Evolutionary conservation across 2,113 vertebrate species (phyloP), one percentile per base, ranked within the genome.

Genomic region (Agelaius phoeniceus): DNA sequence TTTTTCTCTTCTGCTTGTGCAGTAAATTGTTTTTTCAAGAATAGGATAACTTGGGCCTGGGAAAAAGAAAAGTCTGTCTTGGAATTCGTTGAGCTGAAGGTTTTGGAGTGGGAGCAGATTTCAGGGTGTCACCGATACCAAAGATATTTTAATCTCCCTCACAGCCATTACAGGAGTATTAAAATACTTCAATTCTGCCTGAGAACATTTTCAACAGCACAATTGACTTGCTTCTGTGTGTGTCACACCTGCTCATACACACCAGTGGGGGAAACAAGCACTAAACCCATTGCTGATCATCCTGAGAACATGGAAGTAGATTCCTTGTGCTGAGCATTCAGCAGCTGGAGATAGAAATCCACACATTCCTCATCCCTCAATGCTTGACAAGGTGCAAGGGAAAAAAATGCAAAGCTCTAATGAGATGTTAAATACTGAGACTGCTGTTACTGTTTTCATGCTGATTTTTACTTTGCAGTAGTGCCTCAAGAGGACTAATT

Each of bases 311-410:
- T 83, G 81, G 12, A 35, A 91, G 55, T 37, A 91, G 71, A 22
- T 91, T 85, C 65, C 78, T 74, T 87, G 82, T 65, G 78, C 73
- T 95, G 95, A 95, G 44, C 12, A 3, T 75, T 90, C 68, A n/a
- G 54, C 91, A 73, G 71, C 67, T 85, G 84, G 77, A 74, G 87
- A 51, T 5, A 91, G 89, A 7, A 58, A 69, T 94, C 71, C 95
- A 91, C 91, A 37, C 95, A 94, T 94, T 72, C 21, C 82, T 94
- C 94, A 95, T 95, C 87, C 79, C 73, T 76, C 93, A 85, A 13
- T n/a, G 91, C 94, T 96, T 95, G 77, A 55, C 74, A 59, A 74
- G 55, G 46, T 44, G 61, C 82, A 66, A 73, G 82, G 93, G 73
- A 24, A 89, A 87, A 89, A 76, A 73, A 69, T 46, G 80, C 48